Evolutionary conservation across 2,797 vertebrate genomes (phyloP), one percentile per base, ranked within the genome.

Genomic region (Staurois parvus): DNA sequence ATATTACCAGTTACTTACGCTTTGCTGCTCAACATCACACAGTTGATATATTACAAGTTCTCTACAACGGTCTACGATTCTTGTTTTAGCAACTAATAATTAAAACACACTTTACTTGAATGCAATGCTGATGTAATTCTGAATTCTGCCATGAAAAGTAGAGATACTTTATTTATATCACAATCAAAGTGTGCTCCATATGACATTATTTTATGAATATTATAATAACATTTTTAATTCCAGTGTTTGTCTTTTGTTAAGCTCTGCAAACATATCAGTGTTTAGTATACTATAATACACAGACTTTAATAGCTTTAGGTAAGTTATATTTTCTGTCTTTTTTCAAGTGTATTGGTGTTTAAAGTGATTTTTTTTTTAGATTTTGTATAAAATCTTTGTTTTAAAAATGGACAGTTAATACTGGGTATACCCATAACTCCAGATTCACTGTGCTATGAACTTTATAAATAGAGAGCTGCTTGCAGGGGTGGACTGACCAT

Each of bases 71-170:
- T 40, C 66, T 72, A 13, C 30, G 26, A 15, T 26, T 81, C 12
- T 56, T 72, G 11, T 59, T 72, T 81, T 72, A 26, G 67, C 40
- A 79, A 28, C 62, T 69, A 69, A 37, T 37, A 37, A 79, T 79
- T 79, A 79, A 79, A 69, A 79, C 29, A 12, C 30, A 45, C 42
- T 69, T 9, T 30, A 28, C 29, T 52, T 52, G 19, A 79, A 79
- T 48, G 28, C 28, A 79, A 79, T 78, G 15, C 32, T 11, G 62
- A 79, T 48, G 40, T 30, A 48, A 30, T 30, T 29, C 28, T 42
- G 34, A 48, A 30, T 30, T 29, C 28, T 42, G 34, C 24, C 62
- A 40, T 6, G 4, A 11, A 8, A 80, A 72, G 69, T 21, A 15
- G n/a, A 24, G 45, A 37, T 72, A 45, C 30, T 72, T 59, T 29